These are phyloP conservation scores for Catocala sponsa DNA, from an alignment of 2,888 invertebrate genomes.

Conservation along the genomic window DNA sequence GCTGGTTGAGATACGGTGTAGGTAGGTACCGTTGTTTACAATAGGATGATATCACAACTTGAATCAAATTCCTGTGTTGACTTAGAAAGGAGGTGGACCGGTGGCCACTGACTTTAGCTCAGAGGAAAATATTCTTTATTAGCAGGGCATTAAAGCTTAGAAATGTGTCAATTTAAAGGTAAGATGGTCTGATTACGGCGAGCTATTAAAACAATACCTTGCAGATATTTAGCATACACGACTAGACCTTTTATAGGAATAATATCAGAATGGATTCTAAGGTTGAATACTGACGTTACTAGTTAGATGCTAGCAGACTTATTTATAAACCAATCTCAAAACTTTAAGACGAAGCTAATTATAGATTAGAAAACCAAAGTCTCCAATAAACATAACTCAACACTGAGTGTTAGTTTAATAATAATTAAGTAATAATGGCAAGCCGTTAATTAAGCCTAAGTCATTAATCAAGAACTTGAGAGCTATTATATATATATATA, in stretches of 20 bases:
- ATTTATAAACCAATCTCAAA: too few relatives aligned
- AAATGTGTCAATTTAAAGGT: conserved; percentile 1
- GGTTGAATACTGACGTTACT: too few relatives aligned
- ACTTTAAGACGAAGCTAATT: too few relatives aligned
- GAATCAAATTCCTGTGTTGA: conserved; percentile 19
- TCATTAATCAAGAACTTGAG: too few relatives aligned
- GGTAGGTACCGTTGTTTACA: conserved; percentile 7
- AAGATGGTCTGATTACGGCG: conserved; percentile 15
- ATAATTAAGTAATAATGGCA: too few relatives aligned
- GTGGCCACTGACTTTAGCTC: neutral
- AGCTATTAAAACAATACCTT: conserved; percentile 21
- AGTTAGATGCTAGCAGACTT: too few relatives aligned
- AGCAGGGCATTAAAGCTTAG: conserved; percentile 5
- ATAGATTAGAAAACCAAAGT: too few relatives aligned
- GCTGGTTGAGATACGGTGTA: neutral
- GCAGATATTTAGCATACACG: neutral
- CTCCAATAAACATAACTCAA: too few relatives aligned
- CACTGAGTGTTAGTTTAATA: too few relatives aligned
- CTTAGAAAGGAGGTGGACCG: conserved; percentile 5
- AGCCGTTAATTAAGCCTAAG: too few relatives aligned
- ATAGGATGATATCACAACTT: conserved; percentile 26
- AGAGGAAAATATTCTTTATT: conserved; percentile 10
- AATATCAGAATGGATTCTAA: neutral
- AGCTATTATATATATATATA: too few relatives aligned
- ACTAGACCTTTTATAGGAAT: neutral